These are phyloP conservation scores for Oceanodroma leucorhoa DNA, from an alignment of 2,797 vertebrate species.

Conservation along the genomic window DNA sequence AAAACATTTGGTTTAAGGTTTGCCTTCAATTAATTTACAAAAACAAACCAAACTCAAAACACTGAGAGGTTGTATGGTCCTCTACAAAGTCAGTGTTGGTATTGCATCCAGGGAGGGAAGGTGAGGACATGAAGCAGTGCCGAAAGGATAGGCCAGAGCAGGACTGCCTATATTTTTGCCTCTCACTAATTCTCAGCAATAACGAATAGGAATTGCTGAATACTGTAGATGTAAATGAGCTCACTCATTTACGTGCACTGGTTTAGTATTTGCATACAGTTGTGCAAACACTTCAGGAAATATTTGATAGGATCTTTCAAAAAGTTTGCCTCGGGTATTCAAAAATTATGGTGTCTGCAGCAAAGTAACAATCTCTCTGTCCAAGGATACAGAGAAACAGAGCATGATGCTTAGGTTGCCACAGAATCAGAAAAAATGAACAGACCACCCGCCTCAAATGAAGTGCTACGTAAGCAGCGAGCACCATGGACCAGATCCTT, in stretches of 20 bases:
- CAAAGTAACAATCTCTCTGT: background rate
- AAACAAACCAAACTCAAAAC: background rate
- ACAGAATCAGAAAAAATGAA: background rate
- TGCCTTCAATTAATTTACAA: background rate
- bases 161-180: background rate
- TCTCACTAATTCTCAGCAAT: background rate
- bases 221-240: background rate
- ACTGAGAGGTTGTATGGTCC: background rate
- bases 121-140: background rate
- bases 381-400: background rate
- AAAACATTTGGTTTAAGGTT: background rate
- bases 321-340: fast-evolving
- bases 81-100: background rate
- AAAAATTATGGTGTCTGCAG: background rate
- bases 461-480: background rate
- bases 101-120: background rate
- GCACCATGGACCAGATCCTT: background rate
- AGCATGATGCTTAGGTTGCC: background rate
- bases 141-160: background rate
- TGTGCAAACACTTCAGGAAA: background rate
- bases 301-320: background rate
- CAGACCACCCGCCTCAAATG: background rate
- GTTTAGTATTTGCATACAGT: background rate
- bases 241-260: background rate
- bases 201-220: background rate